Evolutionary conservation across 1,140 invertebrate species (phyloP), one percentile per base, ranked within the genome.

Genomic region (Phthorimaea operculella): DNA sequence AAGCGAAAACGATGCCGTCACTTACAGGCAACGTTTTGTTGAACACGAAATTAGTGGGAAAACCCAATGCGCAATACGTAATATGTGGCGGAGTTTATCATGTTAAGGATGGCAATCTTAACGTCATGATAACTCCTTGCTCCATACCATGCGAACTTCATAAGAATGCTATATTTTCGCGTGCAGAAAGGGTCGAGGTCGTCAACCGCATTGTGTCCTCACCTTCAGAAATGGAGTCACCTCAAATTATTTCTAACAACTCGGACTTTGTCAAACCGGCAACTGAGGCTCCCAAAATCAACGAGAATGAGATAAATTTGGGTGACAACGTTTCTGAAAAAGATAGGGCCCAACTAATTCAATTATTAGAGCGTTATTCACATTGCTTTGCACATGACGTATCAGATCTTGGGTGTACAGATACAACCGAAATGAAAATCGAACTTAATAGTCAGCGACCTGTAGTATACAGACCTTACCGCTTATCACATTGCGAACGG

Each of bases 371-470:
- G 7, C 15, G 28, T 12, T 65, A 63, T 48, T 36, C 54, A 11
- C 59, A 68, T 9, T 68, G 66, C 52, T 68, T 68, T 54, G 63
- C 66, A 16, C 52, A 59, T 10, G 54, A 55, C 11, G 44, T 66
- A 9, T n/a, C 39, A 5, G 63, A 58, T n/a, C 16, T 64, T 54
- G 57, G 57, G 15, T 59, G 55, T 42, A 54, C 62, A 0, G 56
- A 54, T 10, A 54, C 51, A 7, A 45, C 52, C 4, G 34, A 52
- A 15, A 56, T 56, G 49, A 56, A n/a, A 5, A 50, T 56, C 15
- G 54, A 56, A 18, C 17, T 56, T 1, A 56, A 33, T 28, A 56
- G 47, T 51, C 33, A 56, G 21, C n/a, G 17, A 16, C 54, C 48
- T 11, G 49, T 51, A 6, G 49, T 56, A 5, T 56, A 56, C 28